These are phyloP conservation scores for Oplegnathus fasciatus DNA, from an alignment of 2,113 vertebrate genomes.

Conservation along the genomic window DNA sequence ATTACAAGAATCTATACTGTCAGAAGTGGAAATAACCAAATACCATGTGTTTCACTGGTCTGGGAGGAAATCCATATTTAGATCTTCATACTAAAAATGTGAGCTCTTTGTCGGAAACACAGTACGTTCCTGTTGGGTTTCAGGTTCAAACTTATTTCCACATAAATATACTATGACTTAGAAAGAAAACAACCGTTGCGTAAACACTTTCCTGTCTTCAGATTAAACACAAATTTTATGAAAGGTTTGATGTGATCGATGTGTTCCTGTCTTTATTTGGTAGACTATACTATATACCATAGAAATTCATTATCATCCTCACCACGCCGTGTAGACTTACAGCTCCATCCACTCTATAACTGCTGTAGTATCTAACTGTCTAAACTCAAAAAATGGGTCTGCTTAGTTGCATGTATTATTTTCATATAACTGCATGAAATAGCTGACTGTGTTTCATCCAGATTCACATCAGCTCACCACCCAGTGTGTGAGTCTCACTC, in stretches of 20 bases:
- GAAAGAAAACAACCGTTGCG: neutral
- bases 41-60: constrained; percentile 34
- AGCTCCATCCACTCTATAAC: neutral
- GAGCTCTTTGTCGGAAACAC: constrained; percentile 19
- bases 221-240: neutral
- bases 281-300: neutral
- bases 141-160: constrained; percentile 23
- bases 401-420: constrained; percentile 36
- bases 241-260: neutral
- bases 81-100: constrained; percentile 16
- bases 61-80: constrained; percentile 63
- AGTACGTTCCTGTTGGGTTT: neutral
- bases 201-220: neutral
- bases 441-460: constrained; percentile 63
- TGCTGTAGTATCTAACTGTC: constrained; percentile 24
- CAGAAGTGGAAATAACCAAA: constrained; percentile 60
- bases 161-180: neutral
- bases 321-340: neutral
- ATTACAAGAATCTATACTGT: constrained; percentile 57
- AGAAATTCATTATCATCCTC: neutral
- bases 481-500: constrained; percentile 55
- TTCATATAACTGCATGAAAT: constrained; percentile 28
- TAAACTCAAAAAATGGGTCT: neutral
- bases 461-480: constrained; percentile 58
- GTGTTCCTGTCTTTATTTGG: neutral